Base-by-base conservation (phyloP, 2,888 invertebrate genomes). In the Drosophila silvestris region DNA sequence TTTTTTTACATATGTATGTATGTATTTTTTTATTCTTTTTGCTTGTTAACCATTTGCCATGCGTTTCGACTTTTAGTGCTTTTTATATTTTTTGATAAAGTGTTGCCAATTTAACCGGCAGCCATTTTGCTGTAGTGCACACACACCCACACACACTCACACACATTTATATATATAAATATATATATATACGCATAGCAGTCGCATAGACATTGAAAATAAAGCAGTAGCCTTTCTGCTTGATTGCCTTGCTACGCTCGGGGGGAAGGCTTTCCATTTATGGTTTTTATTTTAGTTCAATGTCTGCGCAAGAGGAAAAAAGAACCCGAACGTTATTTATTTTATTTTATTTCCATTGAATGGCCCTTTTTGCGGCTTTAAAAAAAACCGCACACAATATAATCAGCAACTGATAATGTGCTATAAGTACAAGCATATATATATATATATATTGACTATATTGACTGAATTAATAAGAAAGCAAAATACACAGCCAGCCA, bases 81-180 rank as follows among this genome's bases (percentile, higher is more conserved):
- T 86, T 86, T 86, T 85, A 86, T 86, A 85, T 87, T 85, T 88
- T 87, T 87, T 88, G 86, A 88, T 85, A 87, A 87, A 87, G 88
- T 87, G 89, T 87, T 87, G 88, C 89, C 87, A 88, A 88, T 87
- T 87, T 87, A 88, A 83, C 87, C 83, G 83, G 79, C 83, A 88
- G 87, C 87, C 87, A 86, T 79, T 88, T 88, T 88, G 74, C 62
- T 79, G 59, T 58, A 68, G 62, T 56, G 60, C 64, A 79, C 58
- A 79, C 72, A 70, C 53, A 63, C 28, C 71, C 35, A 63, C 26
- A 56, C 28, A 67, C 19, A 56, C 28, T 28, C 50, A 59, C 32
- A 65, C 3, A n/a, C 33, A 12, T 12, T 0, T n/a, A 52, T n/a
- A 57, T 56, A 57, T 39, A 61, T 6, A 19, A 0, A 7, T 4